Evolutionary conservation across 2,113 vertebrate species (phyloP).

Genomic region (Chionis minor): DNA sequence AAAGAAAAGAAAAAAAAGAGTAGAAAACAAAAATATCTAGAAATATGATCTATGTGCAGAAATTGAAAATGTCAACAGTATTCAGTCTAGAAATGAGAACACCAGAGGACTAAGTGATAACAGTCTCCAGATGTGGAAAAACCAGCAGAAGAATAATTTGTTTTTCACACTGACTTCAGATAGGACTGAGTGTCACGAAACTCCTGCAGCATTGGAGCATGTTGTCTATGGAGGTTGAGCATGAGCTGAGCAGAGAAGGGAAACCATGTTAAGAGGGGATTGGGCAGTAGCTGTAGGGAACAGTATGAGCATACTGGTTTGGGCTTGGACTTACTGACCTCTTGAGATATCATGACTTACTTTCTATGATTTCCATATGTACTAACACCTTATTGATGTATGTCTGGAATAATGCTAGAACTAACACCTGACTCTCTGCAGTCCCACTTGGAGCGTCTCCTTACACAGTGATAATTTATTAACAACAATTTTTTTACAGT

Average conservation of each 20-base stretch:
- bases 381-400: rapidly evolving
- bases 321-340: neutral
- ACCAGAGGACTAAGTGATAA: neutral
- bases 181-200: rapidly evolving
- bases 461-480: neutral
- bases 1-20: neutral
- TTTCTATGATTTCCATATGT: neutral
- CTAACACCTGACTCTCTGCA: neutral
- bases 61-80: neutral
- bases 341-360: neutral
- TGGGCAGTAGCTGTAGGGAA: neutral
- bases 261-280: rapidly evolving
- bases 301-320: neutral
- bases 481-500: neutral
- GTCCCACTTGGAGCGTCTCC: neutral
- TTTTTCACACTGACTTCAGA: neutral
- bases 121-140: neutral
- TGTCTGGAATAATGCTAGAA: neutral
- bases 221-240: neutral
- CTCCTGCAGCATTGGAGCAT: rapidly evolving
- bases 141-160: rapidly evolving
- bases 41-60: neutral
- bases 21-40: neutral
- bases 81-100: neutral
- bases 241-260: neutral